Base-by-base conservation (phyloP, 2,113 vertebrate species). In the Sinocyclocheilus anshuiensis region DNA sequence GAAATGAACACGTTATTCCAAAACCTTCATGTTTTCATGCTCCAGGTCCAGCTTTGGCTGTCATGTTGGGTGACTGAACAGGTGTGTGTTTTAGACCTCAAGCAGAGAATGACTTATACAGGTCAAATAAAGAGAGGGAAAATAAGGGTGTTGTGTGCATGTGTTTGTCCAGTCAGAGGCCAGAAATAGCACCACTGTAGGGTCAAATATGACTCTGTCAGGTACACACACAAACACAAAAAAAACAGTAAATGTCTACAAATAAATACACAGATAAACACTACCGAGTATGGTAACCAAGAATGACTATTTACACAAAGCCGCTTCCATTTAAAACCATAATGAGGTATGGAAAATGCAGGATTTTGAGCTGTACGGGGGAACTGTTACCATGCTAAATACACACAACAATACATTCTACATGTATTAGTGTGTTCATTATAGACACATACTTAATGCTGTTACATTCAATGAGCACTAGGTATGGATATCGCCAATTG, bases 61-160 rank as follows among this genome's bases (percentile, higher is more conserved):
- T 84, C 12, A 50, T 71, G 33, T 10, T 63, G 82, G 67, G 67
- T 81, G 71, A 81, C 22, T 67, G 8, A 84, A 86, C 82, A 89
- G 82, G 77, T 84, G 53, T 84, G 81, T 72, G 85, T 63, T 87
- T 81, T 69, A 48, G 18, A 81, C 83, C 77, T 82, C 50, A 18
- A 87, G 86, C 77, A 29, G 18, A 83, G 72, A 33, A 72, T 78
- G 88, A 89, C 83, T 89, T 87, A 85, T 85, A 55, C 86, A 85
- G 86, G 86, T 87, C 88, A 83, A 53, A 83, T 81, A 80, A 87
- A 74, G 45, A 87, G 29, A 71, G 74, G 57, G 20, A 33, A 74
- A 82, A 55, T 50, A 48, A 61, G 59, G 71, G 20, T 71, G 45
- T 80, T 80, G 15, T 42, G 74, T 65, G 9, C 4, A 7, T 80